Evolutionary conservation across 2,888 invertebrate genomes (phyloP), one percentile per base, ranked within the genome.

Genomic region (Agrilus cyanescens): DNA sequence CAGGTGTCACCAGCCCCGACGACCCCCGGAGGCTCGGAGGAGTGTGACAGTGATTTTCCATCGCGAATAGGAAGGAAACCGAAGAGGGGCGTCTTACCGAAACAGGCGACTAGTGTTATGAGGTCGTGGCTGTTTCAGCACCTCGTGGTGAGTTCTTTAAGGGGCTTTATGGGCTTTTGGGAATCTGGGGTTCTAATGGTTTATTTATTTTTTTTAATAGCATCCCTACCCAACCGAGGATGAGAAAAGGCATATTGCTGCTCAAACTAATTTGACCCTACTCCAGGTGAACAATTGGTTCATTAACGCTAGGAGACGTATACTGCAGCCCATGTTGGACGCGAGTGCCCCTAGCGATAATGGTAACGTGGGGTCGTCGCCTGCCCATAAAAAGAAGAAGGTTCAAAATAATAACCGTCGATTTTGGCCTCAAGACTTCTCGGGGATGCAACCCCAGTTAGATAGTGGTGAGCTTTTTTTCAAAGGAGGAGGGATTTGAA

Each of bases 51-150:
- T 50, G 69, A 69, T 53, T 65, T 66, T 51, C 62, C 60, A 20
- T 56, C 61, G 37, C 51, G 63, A 49, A 61, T 74, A 64, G 72
- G 75, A 56, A 70, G 76, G 51, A 75, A 80, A 56, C 83, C 81
- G 57, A 88, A 88, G 69, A 74, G 95, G 12, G 94, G 95, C 12
- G 91, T 95, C 52, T 74, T 96, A 58, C 95, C 95, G 29, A 85
- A 95, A 59, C 89, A 90, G 62, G 95, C 95, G 51, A 96, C 95
- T 41, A 91, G 91, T 67, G 90, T 90, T 50, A 90, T 95, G 90
- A 72, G 94, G 50, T 87, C 91, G 41, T 95, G 95, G 95, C 76
- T 95, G 50, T 95, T 95, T 71, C 91, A 94, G 64, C 94, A 95
- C 67, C 76, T 95, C 58, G 91, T 93, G 68, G 94, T 93, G 65